A percentile compares a stretch with the other conserved stretches of the same genome.
Evolutionary conservation across 2,888 invertebrate species (phyloP).

Genomic region (Tenthredo amoena): DNA sequence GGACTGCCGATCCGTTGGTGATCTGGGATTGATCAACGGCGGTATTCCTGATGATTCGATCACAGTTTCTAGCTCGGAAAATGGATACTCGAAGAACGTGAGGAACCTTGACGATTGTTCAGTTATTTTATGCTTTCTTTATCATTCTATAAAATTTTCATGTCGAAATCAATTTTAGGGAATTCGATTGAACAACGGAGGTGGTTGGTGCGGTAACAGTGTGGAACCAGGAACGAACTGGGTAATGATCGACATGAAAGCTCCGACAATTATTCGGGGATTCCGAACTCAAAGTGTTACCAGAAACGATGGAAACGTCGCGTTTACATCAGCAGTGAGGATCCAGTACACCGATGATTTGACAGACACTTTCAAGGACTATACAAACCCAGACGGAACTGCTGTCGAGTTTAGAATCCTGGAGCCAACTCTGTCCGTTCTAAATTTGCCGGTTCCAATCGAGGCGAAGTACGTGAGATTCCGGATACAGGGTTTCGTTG

Average conservation of each 20-base stretch:
- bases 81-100: conserved; percentile 90
- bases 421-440: conserved; percentile 93
- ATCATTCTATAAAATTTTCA: neutral
- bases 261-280: conserved; percentile 93
- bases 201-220: conserved; percentile 95
- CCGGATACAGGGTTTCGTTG: conserved; percentile 90
- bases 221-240: conserved; percentile 93
- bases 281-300: conserved; percentile 95
- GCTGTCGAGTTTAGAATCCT: conserved; percentile 95
- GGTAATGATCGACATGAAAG: conserved; percentile 92
- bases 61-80: conserved; percentile 90
- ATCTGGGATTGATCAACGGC: conserved; percentile 92
- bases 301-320: conserved; percentile 89
- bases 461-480: conserved; percentile 94
- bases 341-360: conserved; percentile 92
- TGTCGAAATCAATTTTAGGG: conserved; percentile 79
- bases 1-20: conserved; percentile 94
- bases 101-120: conserved; percentile 65
- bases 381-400: conserved; percentile 95
- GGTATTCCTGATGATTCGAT: conserved; percentile 95
- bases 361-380: conserved; percentile 94
- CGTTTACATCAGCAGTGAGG: conserved; percentile 94
- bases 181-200: conserved; percentile 89
- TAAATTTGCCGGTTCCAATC: conserved; percentile 94
- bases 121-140: neutral